Evolutionary conservation across 2,797 vertebrate genomes (phyloP), one percentile per base, ranked within the genome.

Genomic region (Rhinella marina): DNA sequence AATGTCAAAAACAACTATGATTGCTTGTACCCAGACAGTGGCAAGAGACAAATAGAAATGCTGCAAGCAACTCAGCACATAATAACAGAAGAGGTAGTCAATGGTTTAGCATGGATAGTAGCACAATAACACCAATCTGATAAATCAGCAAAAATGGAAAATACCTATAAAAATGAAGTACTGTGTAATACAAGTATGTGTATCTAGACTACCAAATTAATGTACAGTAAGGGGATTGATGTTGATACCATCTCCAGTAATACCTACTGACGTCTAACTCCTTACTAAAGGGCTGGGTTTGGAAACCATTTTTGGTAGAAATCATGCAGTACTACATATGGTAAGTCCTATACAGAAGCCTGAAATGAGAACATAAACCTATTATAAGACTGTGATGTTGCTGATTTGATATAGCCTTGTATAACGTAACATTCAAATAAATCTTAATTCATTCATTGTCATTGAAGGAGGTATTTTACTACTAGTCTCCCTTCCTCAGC

Each of bases 361-460:
- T 32, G 11, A 41, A 59, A 59, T 57, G n/a, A 57, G 52, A 57
- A 79, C 8, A 21, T 41, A 81, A 62, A 61, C 56, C 7, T 64
- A n/a, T 41, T 50, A 78, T 77, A 52, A 64, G 27, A 64, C n/a
- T 75, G 82, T 19, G 50, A n/a, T 77, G 5, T 85, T 77, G 41
- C 56, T 14, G 59, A 81, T 62, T 23, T 81, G 59, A 64, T 50
- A 8, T 64, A 64, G 41, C 84, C 59, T 85, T 59, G 56, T 77
- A 77, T 50, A 77, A 85, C 32, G 77, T 62, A 77, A 85, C 84
- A 85, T 85, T 85, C 84, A 78, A 64, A 52, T 17, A 73, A 80
- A 80, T 78, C 21, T 66, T n/a, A n/a, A 68, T 80, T 80, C 85
- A 86, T 86, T 86, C 75, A 86, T 86, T 79, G 85, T 80, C 85